Percentiles rank a stretch among this genome's conserved stretches.
Evolutionary conservation across 2,797 vertebrate genomes (phyloP).

Genomic region (Botia kubotai): DNA sequence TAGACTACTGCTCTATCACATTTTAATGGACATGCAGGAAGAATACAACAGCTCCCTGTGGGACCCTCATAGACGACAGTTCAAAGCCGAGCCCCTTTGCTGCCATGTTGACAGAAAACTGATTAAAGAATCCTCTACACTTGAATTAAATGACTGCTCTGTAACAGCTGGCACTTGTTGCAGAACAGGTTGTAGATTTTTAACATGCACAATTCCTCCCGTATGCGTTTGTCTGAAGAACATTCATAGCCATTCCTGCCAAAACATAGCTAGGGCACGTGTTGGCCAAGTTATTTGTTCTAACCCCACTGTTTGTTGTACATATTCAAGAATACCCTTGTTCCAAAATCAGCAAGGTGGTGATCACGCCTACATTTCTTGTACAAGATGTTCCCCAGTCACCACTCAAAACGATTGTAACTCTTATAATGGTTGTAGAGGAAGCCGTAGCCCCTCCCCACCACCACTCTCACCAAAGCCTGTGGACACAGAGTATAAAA

Average conservation of each 20-base stretch:
- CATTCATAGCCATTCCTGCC: constrained; percentile 83
- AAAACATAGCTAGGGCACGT: constrained; percentile 77
- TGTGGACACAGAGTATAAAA: constrained; percentile 77
- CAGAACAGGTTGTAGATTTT: constrained; percentile 78
- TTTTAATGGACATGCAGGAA: constrained; percentile 88
- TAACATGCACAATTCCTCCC: constrained; percentile 72
- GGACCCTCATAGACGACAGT: constrained; percentile 71
- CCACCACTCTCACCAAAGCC: constrained; percentile 88
- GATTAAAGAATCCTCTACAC: constrained; percentile 67
- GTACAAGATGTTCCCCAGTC: constrained; percentile 62
- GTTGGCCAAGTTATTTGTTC: constrained; percentile 76
- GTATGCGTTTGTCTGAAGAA: constrained; percentile 82
- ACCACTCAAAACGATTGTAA: constrained; percentile 67
- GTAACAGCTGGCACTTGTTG: constrained; percentile 75
- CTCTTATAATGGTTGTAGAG: constrained; percentile 71
- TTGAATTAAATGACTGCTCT: constrained; percentile 76
- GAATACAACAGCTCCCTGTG: constrained; percentile 77
- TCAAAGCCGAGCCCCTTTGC: constrained; percentile 76
- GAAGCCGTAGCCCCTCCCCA: constrained; percentile 85
- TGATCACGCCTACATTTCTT: constrained; percentile 64
- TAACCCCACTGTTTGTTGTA: constrained; percentile 75
- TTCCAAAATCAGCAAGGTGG: constrained; percentile 70
- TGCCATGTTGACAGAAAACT: constrained; percentile 75
- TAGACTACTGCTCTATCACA: constrained; percentile 86
- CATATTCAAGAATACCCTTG: constrained; percentile 74